Base-by-base conservation (phyloP, 2,113 vertebrate species). In the Prietella phreatophila region DNA sequence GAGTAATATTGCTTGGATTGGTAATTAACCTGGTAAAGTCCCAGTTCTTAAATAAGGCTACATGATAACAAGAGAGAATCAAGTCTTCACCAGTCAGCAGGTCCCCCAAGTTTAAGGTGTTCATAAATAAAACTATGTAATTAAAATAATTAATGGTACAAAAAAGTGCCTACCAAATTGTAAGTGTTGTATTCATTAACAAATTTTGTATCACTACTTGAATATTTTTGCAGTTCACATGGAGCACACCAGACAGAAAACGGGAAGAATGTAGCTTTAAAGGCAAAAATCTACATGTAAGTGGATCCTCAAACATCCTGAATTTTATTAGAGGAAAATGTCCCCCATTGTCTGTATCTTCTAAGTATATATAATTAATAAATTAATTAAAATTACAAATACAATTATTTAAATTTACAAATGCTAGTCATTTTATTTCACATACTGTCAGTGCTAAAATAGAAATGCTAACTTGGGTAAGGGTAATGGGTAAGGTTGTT, bases 181-280 rank as follows among this genome's bases (percentile, higher is more conserved):
- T 53, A n/a, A 30, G 11, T 30, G n/a, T 56, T 81, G 19, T 20
- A 63, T 42, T 63, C 30, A 53, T 73, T 87, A 63, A 25, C 6
- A n/a, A 47, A 22, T 63, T 83, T 17, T 83, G 5, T 27, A 7
- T 63, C 9, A 69, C 8, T 27, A 3, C n/a, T 15, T 27, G 42
- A 33, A 39, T 50, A 42, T 73, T 56, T 53, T 90, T 91, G 30
- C 93, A 99, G 98, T 93, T 99, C 84, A 94, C 82, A 0, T 99
- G 98, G 98, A 92, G 90, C 10, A 97, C 97, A 0, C 96, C 97
- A n/a, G 92, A 96, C 1, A 95, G 92, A 83, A 97, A 97, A 93
- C 97, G 98, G 90, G 94, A 95, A 0, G 97, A 99, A 91, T 99
- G 98, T 67, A 95, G 95, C 90, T 99, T 99, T 94, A 99, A 99